Evolutionary conservation across 2,113 vertebrate species (phyloP), one percentile per base, ranked within the genome.

Genomic region (Muntiacus reevesi): DNA sequence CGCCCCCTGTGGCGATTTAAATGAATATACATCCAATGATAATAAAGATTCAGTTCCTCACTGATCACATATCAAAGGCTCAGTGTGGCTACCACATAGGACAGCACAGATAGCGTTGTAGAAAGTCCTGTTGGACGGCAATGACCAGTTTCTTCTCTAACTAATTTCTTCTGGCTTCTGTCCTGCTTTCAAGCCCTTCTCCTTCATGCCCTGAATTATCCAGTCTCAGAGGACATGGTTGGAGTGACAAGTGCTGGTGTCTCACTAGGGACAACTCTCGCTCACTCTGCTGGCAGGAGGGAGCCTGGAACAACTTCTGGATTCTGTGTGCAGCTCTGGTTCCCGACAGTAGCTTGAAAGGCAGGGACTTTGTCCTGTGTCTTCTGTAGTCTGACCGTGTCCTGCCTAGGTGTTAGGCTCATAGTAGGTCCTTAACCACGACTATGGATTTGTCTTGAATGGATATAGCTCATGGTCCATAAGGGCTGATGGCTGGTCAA

Each of bases 341-440:
- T 40, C 67, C 67, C 23, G n/a, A 23, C 3, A 21, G 64, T 71
- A 36, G 67, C n/a, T 71, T 71, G n/a, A 71, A 40, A 71, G n/a
- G 67, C n/a, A 40, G n/a, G 64, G n/a, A 5, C n/a, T 71, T 5
- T 71, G 67, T 71, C 67, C n/a, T 71, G n/a, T 71, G 67, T 40
- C n/a, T 71, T 71, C n/a, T 71, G n/a, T 19, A 40, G 67, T 40
- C 67, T 0, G 0, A 71, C 19, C 2, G 0, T 71, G 67, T 71
- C n/a, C 67, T 71, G 67, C 67, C 19, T 40, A 10, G 21, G 67
- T 71, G 19, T 71, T 71, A 71, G 64, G 64, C 19, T 71, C n/a
- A 71, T 19, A 40, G 19, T 71, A 71, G n/a, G 67, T 71, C n/a
- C 19, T 71, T 71, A 71, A 71, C 19, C 9, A 23, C 1, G 0